Percentiles rank a stretch among this genome's conserved stretches.
phyloP scores from a whole-genome alignment of 1,140 invertebrate species.

The Scaptodrosophila lebanonensis region DNA sequence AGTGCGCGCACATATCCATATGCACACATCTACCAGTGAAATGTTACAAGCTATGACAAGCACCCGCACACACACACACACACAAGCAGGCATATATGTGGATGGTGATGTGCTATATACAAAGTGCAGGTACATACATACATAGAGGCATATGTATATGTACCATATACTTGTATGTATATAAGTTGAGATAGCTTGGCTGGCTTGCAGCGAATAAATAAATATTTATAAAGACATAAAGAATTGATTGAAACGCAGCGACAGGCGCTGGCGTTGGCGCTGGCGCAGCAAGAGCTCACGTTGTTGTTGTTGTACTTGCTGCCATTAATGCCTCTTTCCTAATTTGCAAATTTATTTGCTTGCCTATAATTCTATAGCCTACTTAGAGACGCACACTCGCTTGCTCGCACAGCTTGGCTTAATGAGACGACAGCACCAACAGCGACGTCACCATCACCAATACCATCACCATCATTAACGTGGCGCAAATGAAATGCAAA shows the following conservation, averaged over 20 bases:
- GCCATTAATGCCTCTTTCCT: no score
- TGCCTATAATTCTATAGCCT: neutral
- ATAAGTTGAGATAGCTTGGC: no score
- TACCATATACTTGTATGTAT: slow-evolving; percentile 17
- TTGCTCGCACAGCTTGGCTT: slow-evolving; percentile 32
- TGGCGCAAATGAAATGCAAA: slow-evolving; percentile 54
- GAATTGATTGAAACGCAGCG: slow-evolving; percentile 61
- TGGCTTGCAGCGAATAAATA: slow-evolving; percentile 47
- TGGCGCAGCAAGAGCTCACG: no score
- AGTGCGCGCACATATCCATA: neutral
- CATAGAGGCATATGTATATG: slow-evolving; percentile 18
- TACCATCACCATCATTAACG: no score
- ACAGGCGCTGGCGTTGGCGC: slow-evolving; percentile 12
- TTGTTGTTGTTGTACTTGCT: no score
- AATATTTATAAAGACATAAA: slow-evolving; percentile 71
- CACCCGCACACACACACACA: slow-evolving; percentile 13
- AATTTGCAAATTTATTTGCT: no score
- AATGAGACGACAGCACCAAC: no score
- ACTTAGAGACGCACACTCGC: slow-evolving; percentile 9
- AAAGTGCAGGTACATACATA: neutral
- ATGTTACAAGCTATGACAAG: slow-evolving; percentile 26
- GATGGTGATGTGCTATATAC: neutral
- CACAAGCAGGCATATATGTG: slow-evolving; percentile 4
- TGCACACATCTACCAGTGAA: slow-evolving; percentile 7
- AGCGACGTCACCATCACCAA: no score